These are phyloP conservation scores for Peromyscus polionotus DNA, from an alignment of 2,113 vertebrate genomes.

Conservation along the genomic window DNA sequence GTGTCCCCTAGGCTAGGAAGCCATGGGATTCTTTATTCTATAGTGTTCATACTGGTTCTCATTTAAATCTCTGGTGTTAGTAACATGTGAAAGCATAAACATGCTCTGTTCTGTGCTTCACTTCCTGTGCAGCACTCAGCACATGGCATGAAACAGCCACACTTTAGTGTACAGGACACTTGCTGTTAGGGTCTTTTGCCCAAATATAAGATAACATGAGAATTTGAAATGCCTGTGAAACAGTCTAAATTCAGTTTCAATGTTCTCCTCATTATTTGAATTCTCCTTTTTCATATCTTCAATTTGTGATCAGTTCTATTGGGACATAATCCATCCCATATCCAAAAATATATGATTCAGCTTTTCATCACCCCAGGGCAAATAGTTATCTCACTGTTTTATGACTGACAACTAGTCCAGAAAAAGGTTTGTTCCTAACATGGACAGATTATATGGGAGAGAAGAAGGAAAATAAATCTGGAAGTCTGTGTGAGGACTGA, in stretches of 20 bases:
- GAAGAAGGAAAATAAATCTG: not conserved
- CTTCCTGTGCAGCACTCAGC: not conserved
- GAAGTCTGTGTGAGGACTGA: not conserved
- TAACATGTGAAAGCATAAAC: not conserved
- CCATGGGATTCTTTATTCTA: not conserved
- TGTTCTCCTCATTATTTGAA: not conserved
- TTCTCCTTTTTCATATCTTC: not conserved
- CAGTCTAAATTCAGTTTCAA: not conserved
- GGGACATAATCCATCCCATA: not conserved
- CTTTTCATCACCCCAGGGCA: not conserved
- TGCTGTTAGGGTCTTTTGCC: not conserved
- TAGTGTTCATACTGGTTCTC: too few relatives aligned
- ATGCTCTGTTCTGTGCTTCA: not conserved
- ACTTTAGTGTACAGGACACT: not conserved
- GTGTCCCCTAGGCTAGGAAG: not conserved
- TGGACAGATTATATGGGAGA: not conserved
- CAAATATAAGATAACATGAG: not conserved
- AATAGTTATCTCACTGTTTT: not conserved
- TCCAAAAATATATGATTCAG: not conserved
- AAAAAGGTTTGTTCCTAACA: not conserved
- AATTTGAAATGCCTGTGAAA: not conserved
- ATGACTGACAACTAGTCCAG: not conserved
- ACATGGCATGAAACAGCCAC: not conserved
- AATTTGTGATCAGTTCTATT: not conserved
- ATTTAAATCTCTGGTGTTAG: not conserved